Base-by-base conservation (phyloP, 30 jellyfish, hydroid and myxozoan species). In the Aurelia aurita complex sp. Pacific region DNA sequence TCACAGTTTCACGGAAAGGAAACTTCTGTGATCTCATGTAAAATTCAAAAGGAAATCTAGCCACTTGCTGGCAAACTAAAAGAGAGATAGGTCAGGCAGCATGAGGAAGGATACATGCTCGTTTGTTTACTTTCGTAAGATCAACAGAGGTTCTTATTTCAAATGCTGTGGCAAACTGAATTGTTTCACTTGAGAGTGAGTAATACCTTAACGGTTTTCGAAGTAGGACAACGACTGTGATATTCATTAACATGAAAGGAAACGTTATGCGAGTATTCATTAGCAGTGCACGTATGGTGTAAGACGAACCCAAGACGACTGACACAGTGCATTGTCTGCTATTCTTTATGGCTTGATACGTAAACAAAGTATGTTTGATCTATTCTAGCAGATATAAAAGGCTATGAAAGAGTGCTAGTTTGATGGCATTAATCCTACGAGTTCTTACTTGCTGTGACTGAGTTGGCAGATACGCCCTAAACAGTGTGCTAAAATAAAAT, bases 91-190 rank as follows among this genome's bases (percentile, higher is more conserved):
- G 87, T 77, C 87, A 77, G 18, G 67, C 64, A 75, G 43, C 87
- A 55, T 63, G 87, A 77, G 87, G 87, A 77, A 61, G 87, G 87
- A 77, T 77, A 77, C 62, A 77, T n/a, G 75, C 35, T 33, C 33
- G 89, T 79, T 79, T 79, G 89, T 79, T 79, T 79, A 79, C 67
- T 64, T 79, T 79, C 32, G 33, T 46, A 55, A 65, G 81, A 79
- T 79, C 59, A 79, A 67, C 89, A 65, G 69, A 79, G 80, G 89
- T 79, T 79, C 89, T 52, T 42, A 55, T 35, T 79, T 79, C 72
- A 79, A 79, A 61, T 46, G 77, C 62, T 32, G 29, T 18, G 68
- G 65, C 16, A 76, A 60, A 76, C 80, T 64, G 79, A 66, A 65
- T 65, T 79, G 89, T 79, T 64, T 79, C 81, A 38, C n/a, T 67